Base-by-base conservation (phyloP, 2,888 invertebrate genomes). In the Noctua pronuba region DNA sequence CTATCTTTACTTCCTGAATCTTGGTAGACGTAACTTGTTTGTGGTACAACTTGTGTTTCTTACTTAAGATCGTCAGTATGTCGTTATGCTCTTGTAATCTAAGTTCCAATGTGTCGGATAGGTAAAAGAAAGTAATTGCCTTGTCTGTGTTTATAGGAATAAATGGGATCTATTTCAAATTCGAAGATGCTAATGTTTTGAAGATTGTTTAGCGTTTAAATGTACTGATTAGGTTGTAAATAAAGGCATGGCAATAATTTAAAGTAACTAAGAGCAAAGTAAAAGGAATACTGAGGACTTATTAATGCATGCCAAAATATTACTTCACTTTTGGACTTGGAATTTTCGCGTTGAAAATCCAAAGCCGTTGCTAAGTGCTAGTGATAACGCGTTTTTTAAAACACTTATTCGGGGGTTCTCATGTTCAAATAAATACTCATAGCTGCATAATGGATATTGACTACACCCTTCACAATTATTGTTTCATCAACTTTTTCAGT, bases 1-100 rank as follows among this genome's bases (percentile, higher is more conserved):
- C 79, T 83, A 79, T 75, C 73, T 70, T 65, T 69, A 75, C 88
- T 83, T 86, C 88, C 86, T 79, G 76, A n/a, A 68, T 80, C 49
- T 58, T 67, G n/a, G 65, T 69, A 69, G 65, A 83, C 58, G 83
- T 83, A 77, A 85, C 58, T 41, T 65, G 66, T 70, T 65, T 60
- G 49, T 60, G 18, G 44, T 62, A 13, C 35, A 21, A 46, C 62
- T 68, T 67, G 65, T 38, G 31, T 70, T 86, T 85, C 66, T 82
- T 87, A 66, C 64, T 62, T 18, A 13, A 73, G 58, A 66, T 88
- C 80, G 46, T 80, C 83, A 78, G 44, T 73, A 60, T 60, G 31
- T 75, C 85, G 72, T 85, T 86, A 79, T 73, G 66, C 16, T 66
- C 49, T 73, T 79, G 55, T 85, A 85, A 81, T 85, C 64, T 60